A percentile compares a stretch with the other conserved stretches of the same genome.
phyloP scores from a whole-genome alignment of 2,113 vertebrate genomes.

The Pedetes capensis region DNA sequence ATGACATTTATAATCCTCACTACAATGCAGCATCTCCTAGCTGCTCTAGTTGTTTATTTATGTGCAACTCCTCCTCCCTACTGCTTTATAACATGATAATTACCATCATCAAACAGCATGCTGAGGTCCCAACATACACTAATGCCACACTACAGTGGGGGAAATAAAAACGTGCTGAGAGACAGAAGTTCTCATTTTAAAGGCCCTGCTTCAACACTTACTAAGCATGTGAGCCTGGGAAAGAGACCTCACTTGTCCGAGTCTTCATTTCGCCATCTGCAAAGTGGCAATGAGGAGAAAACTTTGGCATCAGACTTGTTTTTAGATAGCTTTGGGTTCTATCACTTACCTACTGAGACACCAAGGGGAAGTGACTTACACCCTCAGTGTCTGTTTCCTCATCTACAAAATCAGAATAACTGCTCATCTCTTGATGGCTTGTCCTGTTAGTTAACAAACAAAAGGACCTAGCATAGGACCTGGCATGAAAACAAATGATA shows the following conservation, averaged over 20 bases:
- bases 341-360: background rate
- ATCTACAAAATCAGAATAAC: background rate
- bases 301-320: background rate
- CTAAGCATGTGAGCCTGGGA: background rate
- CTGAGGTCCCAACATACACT: background rate
- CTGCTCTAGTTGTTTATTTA: background rate
- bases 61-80: background rate
- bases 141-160: background rate
- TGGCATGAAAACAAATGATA: background rate
- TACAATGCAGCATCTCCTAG: background rate
- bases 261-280: background rate
- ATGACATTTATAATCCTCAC: background rate
- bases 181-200: slow-evolving; percentile 50
- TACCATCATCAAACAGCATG: slow-evolving; percentile 27
- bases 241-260: background rate
- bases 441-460: background rate
- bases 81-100: slow-evolving; percentile 52
- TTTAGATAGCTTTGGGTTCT: no score
- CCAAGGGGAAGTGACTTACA: background rate
- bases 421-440: background rate
- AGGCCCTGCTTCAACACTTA: background rate
- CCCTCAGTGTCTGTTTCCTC: background rate
- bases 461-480: background rate
- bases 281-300: background rate
- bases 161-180: slow-evolving; percentile 39